Evolutionary conservation across 1,140 invertebrate genomes (phyloP).

Genomic region (Hirudo medicinalis): DNA sequence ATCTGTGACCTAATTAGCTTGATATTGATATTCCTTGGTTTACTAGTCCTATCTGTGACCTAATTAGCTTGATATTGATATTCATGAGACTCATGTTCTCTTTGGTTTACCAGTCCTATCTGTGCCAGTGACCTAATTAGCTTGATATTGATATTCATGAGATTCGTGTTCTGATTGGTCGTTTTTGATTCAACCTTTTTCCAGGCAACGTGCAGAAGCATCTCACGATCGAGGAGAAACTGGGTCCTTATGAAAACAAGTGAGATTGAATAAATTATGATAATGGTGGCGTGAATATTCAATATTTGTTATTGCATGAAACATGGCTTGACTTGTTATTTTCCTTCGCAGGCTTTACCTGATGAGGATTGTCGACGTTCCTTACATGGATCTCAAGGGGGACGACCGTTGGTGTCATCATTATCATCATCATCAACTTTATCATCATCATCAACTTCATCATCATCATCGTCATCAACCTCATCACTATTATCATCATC

Average conservation of each 20-base stretch:
- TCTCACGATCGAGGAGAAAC: slow-evolving; percentile 1
- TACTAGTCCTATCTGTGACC: not conserved
- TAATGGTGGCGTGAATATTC: too few relatives aligned
- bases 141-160: too few relatives aligned
- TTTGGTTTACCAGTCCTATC: too few relatives aligned
- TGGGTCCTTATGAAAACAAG: not conserved
- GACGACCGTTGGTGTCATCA: not conserved
- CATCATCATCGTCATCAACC: not conserved
- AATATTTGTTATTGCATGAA: too few relatives aligned
- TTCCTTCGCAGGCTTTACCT: not conserved
- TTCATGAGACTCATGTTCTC: too few relatives aligned
- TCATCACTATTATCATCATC: not conserved
- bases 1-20: not conserved
- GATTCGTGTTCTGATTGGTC: not conserved
- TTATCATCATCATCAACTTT: not conserved
- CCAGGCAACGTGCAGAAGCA: not conserved
- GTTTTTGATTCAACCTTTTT: not conserved
- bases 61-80: not conserved
- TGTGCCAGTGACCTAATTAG: too few relatives aligned
- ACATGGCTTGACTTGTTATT: too few relatives aligned
- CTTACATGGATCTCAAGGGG: not conserved
- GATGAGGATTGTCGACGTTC: not conserved
- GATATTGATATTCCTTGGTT: too few relatives aligned
- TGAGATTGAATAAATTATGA: too few relatives aligned
- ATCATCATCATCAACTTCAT: not conserved